Base-by-base conservation (phyloP, 2,888 invertebrate genomes). In the Calliopum simillimum region DNA sequence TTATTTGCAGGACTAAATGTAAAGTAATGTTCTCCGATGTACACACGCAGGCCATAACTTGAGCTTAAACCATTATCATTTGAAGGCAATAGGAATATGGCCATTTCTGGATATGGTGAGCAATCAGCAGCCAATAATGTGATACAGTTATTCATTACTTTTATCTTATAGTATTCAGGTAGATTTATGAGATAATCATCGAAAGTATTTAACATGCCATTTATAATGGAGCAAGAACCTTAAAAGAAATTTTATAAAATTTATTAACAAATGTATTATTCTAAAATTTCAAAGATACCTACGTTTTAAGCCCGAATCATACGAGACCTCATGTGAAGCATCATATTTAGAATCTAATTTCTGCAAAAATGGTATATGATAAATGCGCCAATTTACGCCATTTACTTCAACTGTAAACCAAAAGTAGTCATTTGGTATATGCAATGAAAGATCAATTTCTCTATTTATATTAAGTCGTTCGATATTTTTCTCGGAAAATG, bases 341-440 rank as follows among this genome's bases (percentile, higher is more conserved):
- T 86, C 86, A 64, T 86, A 86, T 75, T 86, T 86, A 1, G 85
- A 85, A 71, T 86, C 86, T 16, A 86, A 71, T 69, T 82, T 85
- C 64, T 82, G 83, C n/a, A 86, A 73, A 66, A 85, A 84, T 14
- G 86, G 85, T 67, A 86, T 82, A 68, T 85, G 84, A 73, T 84
- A 84, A 49, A 86, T 80, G 8, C 81, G 83, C 80, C 85, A 84
- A n/a, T 79, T 80, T 11, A 84, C 81, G 1, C 84, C 84, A 65
- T 86, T 86, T 3, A 86, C 78, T 63, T 80, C 80, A 21, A 85
- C 77, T 3, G 82, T 81, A 21, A 85, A 68, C 81, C 84, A 82
- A 67, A 84, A 82, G 70, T 85, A 78, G 63, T 85, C 84, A 33
- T 83, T 79, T 0, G 85, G 85, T 3, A 81, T 80, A 70, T 85